Conservation (phyloP, 1,140 invertebrate genomes). For the Wasmannia auropunctata region DNA sequence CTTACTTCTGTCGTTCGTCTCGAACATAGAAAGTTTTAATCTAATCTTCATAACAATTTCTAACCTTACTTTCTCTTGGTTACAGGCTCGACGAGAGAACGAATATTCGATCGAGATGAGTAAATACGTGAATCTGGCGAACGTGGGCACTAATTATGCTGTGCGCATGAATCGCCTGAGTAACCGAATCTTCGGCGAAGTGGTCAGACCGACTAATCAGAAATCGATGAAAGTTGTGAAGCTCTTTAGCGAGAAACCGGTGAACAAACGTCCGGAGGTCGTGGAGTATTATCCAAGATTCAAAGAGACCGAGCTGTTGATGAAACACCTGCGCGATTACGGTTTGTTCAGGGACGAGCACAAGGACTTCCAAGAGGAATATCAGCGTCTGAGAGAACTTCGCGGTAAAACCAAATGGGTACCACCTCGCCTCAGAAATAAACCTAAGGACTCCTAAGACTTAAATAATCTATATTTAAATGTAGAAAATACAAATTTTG, state of each 20-base stretch:
- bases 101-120: constrained; percentile 74
- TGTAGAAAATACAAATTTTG: background rate
- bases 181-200: constrained; percentile 96
- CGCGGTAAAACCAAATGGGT: constrained; percentile 88
- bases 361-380: constrained; percentile 96
- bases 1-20: background rate
- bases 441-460: constrained; percentile 25
- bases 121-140: constrained; percentile 90
- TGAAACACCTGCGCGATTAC: constrained; percentile 90
- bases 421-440: constrained; percentile 33
- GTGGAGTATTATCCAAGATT: constrained; percentile 95
- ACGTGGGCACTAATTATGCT: constrained; percentile 91
- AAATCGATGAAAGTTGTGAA: constrained; percentile 94
- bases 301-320: constrained; percentile 90
- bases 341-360: constrained; percentile 96
- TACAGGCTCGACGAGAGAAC: background rate
- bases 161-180: constrained; percentile 94
- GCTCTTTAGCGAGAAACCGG: constrained; percentile 91
- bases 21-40: background rate
- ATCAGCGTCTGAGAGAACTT: constrained; percentile 90
- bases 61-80: background rate
- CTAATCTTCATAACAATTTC: background rate
- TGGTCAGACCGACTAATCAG: constrained; percentile 89
- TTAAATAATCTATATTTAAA: background rate
- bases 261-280: constrained; percentile 90